phyloP scores from a whole-genome alignment of 2,888 invertebrate species.

The Aleiodes leptofemur region DNA sequence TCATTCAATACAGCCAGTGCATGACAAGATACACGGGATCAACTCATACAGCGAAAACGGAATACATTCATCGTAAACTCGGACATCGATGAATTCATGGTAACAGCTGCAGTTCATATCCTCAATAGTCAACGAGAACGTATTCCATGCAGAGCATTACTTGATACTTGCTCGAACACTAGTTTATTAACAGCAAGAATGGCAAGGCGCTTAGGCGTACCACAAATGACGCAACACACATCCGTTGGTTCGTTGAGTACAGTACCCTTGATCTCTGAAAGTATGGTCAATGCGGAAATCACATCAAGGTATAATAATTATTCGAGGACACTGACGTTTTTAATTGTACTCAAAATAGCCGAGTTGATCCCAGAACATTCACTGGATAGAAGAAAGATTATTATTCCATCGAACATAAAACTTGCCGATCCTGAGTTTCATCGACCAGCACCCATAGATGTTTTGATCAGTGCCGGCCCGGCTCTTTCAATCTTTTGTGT shows the following conservation, averaged over 20 bases:
- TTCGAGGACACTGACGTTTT: conserved; percentile 25
- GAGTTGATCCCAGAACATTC: conserved; percentile 16
- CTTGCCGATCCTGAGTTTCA: conserved; percentile 46
- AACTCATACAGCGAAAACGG: too few relatives aligned
- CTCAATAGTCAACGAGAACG: neutral
- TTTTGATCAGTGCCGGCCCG: conserved; percentile 28
- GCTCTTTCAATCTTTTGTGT: conserved; percentile 35
- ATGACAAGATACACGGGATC: too few relatives aligned
- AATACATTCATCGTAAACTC: neutral
- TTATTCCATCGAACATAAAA: conserved; percentile 32
- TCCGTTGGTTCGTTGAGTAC: neutral
- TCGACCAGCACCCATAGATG: conserved; percentile 41
- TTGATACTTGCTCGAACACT: conserved; percentile 42
- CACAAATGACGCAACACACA: neutral
- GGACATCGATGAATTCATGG: conserved; percentile 1
- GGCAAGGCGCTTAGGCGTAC: neutral
- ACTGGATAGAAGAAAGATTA: neutral
- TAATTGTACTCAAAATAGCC: conserved; percentile 38
- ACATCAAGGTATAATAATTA: conserved; percentile 24
- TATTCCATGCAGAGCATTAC: conserved; percentile 30
- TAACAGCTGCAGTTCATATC: conserved; percentile 4
- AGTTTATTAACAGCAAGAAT: conserved; percentile 38
- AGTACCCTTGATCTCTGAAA: neutral
- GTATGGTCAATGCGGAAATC: conserved; percentile 26
- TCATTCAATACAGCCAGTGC: too few relatives aligned